phyloP scores from a whole-genome alignment of 2,888 invertebrate species.

The Homarus gammarus region DNA sequence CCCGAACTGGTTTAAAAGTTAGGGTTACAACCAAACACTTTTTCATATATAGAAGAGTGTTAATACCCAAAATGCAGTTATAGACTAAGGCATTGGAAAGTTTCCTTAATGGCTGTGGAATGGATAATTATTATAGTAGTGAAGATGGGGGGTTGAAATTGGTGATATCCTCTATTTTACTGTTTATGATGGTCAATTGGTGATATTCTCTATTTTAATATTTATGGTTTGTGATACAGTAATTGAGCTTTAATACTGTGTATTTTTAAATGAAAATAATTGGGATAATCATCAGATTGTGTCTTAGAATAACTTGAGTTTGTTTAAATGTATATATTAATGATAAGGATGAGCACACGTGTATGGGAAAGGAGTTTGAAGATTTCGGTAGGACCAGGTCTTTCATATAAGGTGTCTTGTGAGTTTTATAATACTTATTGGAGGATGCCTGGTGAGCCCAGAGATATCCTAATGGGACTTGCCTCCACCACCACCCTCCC shows the following conservation, averaged over 20 bases:
- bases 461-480: slow-evolving; percentile 31
- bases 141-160: slow-evolving; percentile 12
- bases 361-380: not conserved
- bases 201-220: slow-evolving; percentile 70
- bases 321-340: slow-evolving; percentile 46
- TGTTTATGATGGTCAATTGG: slow-evolving; percentile 71
- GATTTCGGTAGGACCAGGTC: slow-evolving; percentile 59
- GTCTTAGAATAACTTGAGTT: slow-evolving; percentile 47
- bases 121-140: slow-evolving; percentile 28
- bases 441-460: slow-evolving; percentile 52
- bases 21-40: slow-evolving; percentile 55
- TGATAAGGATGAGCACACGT: slow-evolving; percentile 33
- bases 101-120: slow-evolving; percentile 55
- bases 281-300: slow-evolving; percentile 49
- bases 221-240: slow-evolving; percentile 71
- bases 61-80: slow-evolving; percentile 51
- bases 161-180: slow-evolving; percentile 57
- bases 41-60: slow-evolving; percentile 42
- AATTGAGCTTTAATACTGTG: slow-evolving; percentile 71
- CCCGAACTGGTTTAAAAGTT: slow-evolving; percentile 43
- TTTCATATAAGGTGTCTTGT: slow-evolving; percentile 72
- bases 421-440: slow-evolving; percentile 51
- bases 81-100: slow-evolving; percentile 42
- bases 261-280: slow-evolving; percentile 50
- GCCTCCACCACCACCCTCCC: slow-evolving; percentile 40